Evolutionary conservation across 2,888 invertebrate species (phyloP).

Genomic region (Calephelis perditalis): DNA sequence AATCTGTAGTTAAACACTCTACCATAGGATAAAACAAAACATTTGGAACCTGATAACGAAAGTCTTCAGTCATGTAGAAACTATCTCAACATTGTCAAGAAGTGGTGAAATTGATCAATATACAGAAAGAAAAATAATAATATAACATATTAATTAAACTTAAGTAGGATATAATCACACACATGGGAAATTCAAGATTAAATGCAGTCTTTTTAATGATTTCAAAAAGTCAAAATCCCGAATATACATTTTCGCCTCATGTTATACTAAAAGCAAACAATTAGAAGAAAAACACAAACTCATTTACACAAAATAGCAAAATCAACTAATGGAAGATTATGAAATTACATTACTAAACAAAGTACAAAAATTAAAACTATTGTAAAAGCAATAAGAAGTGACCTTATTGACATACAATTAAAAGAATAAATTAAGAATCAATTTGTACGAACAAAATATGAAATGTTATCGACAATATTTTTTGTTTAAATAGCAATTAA

Average conservation of each 20-base stretch:
- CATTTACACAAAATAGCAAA: constrained; percentile 37
- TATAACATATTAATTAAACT: no score
- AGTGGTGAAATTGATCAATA: constrained; percentile 1
- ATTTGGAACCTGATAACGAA: no score
- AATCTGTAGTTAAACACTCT: no score
- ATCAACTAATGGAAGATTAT: constrained; percentile 38
- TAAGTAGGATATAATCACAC: no score
- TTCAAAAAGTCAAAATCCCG: background rate
- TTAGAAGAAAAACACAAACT: constrained; percentile 42
- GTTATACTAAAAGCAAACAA: constrained; percentile 33
- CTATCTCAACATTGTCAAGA: background rate
- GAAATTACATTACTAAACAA: constrained; percentile 22
- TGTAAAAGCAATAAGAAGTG: background rate
- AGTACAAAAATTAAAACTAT: background rate
- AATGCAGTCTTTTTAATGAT: constrained; percentile 4
- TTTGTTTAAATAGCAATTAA: no score
- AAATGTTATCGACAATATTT: no score
- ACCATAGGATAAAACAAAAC: no score
- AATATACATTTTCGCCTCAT: background rate
- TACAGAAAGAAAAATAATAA: no score
- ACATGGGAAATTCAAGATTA: background rate
- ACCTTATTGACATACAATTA: background rate
- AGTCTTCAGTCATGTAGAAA: no score
- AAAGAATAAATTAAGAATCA: no score
- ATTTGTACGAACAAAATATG: no score